Evolutionary conservation across 2,113 vertebrate species (phyloP).

Genomic region (Rhinolophus ferrumequinum): DNA sequence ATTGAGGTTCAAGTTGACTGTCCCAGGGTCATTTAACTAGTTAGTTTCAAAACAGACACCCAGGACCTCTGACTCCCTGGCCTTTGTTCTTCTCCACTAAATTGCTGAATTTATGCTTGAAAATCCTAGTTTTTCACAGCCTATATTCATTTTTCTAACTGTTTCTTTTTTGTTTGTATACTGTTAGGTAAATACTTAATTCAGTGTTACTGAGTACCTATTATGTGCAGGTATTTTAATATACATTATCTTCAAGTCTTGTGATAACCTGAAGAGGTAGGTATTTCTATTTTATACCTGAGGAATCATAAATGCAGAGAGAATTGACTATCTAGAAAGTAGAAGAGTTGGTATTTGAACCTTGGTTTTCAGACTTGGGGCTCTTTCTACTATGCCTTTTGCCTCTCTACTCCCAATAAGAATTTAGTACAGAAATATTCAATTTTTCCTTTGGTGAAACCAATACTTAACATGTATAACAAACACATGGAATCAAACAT

Average conservation of each 20-base stretch:
- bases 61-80: background rate
- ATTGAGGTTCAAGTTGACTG: background rate
- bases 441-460: conserved; percentile 7
- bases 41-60: background rate
- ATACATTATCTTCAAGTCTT: background rate
- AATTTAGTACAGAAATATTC: conserved; percentile 11
- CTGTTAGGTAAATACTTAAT: conserved; percentile 35
- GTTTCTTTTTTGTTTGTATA: background rate
- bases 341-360: background rate
- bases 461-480: background rate
- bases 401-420: background rate
- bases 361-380: background rate
- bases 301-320: background rate
- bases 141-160: conserved; percentile 13
- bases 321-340: background rate
- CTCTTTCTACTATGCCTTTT: background rate
- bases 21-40: background rate
- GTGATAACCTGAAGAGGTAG: background rate
- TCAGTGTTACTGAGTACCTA: background rate
- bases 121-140: background rate
- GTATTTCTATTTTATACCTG: background rate
- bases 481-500: background rate
- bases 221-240: background rate
- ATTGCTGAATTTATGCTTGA: conserved; percentile 46
- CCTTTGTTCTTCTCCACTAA: conserved; percentile 8